phyloP scores from a whole-genome alignment of 2,113 vertebrate genomes.

The Limnothrissa miodon region DNA sequence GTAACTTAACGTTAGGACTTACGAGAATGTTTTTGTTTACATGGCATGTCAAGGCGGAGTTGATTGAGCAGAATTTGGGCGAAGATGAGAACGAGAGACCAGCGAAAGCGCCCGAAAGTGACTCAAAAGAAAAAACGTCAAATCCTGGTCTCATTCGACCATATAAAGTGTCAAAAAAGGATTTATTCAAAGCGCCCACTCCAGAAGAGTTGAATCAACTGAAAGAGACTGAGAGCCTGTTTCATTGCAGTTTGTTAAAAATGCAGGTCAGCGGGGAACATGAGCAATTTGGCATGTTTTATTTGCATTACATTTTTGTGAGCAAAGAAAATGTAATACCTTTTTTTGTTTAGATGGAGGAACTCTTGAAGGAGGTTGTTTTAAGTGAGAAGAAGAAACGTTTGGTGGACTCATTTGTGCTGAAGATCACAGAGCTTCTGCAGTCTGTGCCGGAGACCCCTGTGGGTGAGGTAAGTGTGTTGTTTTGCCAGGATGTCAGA shows the following conservation, averaged over 20 bases:
- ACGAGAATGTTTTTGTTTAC: neutral
- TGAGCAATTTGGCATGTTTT: neutral
- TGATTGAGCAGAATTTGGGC: constrained; percentile 36
- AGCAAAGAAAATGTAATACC: too few relatives aligned
- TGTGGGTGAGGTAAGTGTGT: constrained; percentile 72
- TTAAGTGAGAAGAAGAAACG: constrained; percentile 83
- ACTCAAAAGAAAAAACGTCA: constrained; percentile 14
- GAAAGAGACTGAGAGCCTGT: constrained; percentile 89
- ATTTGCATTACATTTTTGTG: neutral
- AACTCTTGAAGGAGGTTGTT: constrained; percentile 88
- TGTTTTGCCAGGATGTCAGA: neutral
- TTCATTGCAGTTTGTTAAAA: constrained; percentile 89
- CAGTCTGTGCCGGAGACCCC: constrained; percentile 70
- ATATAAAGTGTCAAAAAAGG: constrained; percentile 77
- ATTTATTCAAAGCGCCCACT: constrained; percentile 87
- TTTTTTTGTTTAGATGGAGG: constrained; percentile 79
- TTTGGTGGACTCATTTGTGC: constrained; percentile 79
- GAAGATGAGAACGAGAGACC: constrained; percentile 34
- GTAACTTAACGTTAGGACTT: neutral
- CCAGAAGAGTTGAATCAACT: constrained; percentile 88
- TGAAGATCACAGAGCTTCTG: constrained; percentile 74
- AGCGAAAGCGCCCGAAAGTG: constrained; percentile 56
- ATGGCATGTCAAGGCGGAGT: neutral
- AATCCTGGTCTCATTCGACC: constrained; percentile 64
- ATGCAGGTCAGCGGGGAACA: constrained; percentile 80